Base-by-base conservation (phyloP, 1,140 invertebrate species). In the Pogonomyrmex californicus region DNA sequence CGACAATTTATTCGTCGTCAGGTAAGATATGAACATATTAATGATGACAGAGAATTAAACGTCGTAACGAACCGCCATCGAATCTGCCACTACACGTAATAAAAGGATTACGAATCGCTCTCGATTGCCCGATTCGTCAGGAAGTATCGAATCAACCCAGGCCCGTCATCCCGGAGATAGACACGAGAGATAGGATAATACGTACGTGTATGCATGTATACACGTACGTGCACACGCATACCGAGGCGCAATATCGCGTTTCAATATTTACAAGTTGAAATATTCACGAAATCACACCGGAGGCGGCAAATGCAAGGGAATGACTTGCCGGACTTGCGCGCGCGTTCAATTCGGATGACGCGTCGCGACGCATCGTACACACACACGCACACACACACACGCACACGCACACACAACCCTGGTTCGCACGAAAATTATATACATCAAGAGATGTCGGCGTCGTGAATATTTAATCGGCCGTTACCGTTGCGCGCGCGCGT, bases 401-500 rank as follows among this genome's bases (percentile, higher is more conserved):
- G 0, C 23, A 23, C 23, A 23, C 23, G 23, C 23, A 23, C 23
- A 23, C 23, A 23, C 23, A 23, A 23, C 23, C 23, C 23, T 23
- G 23, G 75, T 85, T 85, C 75, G 73, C 71, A 65, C 71, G 62
- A 85, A 85, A 85, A 85, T 85, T 85, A 85, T 85, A 85, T 78
- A 65, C 75, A 85, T 78, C 82, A 78, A 78, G 82, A 85, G 82
- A 85, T 78, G 82, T 85, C 73, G 82, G 73, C 82, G 71, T 78
- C 82, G 82, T 85, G 75, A 85, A 85, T 85, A 85, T 85, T 85
- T 78, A 58, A 85, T 85, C 71, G 82, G 82, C 60, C 82, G 82
- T 65, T 77, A 51, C 82, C 36, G 70, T 77, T 77, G 79, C 68
- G 47, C 65, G 33, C 78, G 38, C 79, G 41, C 68, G 79, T 75